phyloP scores from a whole-genome alignment of 2,888 invertebrate species.

The Nomada flava region DNA sequence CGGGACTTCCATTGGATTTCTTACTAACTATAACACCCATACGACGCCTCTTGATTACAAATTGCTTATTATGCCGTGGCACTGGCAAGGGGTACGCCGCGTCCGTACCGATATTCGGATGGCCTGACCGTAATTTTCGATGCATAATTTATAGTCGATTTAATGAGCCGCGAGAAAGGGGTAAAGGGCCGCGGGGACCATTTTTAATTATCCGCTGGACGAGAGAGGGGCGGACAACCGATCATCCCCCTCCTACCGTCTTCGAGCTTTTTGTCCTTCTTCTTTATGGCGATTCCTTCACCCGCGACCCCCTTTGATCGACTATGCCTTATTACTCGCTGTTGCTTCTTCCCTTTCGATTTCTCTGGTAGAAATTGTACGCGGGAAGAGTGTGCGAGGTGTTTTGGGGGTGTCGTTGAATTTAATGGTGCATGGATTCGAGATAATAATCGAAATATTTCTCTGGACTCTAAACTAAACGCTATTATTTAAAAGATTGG shows the following conservation, averaged over 20 bases:
- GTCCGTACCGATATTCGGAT: constrained; percentile 74
- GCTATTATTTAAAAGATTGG: no score
- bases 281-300: constrained; percentile 42
- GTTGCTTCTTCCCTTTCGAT: neutral
- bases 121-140: constrained; percentile 82
- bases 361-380: constrained; percentile 35
- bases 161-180: constrained; percentile 84
- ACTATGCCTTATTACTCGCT: constrained; percentile 22
- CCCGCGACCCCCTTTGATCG: constrained; percentile 23
- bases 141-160: constrained; percentile 84
- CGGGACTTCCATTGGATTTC: constrained; percentile 77
- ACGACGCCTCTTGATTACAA: constrained; percentile 83
- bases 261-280: constrained; percentile 7
- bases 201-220: constrained; percentile 82
- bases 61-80: constrained; percentile 82
- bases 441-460: no score
- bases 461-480: no score
- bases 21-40: constrained; percentile 81
- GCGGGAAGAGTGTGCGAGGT: neutral
- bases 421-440: neutral
- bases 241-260: constrained; percentile 20
- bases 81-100: constrained; percentile 38
- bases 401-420: neutral
- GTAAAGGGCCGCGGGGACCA: constrained; percentile 80
- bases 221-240: constrained; percentile 59